phyloP scores from a whole-genome alignment of 2,888 invertebrate species.

The Argynnis bischoffii region DNA sequence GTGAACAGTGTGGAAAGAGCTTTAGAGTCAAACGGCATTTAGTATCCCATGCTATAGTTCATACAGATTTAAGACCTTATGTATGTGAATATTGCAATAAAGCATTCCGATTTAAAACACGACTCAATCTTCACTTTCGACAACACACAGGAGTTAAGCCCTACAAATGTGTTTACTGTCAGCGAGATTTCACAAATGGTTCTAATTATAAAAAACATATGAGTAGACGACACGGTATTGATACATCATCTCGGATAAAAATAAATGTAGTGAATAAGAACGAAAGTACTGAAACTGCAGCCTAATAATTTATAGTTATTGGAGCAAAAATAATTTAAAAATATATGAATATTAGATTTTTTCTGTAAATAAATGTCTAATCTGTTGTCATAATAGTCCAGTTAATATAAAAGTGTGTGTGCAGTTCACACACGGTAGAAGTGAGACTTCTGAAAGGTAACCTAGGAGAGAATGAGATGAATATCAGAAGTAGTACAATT shows the following conservation, averaged over 20 bases:
- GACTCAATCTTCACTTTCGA: constrained; percentile 68
- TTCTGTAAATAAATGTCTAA: no score
- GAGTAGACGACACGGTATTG: constrained; percentile 72
- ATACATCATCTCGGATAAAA: constrained; percentile 65
- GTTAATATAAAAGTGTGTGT: no score
- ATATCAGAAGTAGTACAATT: no score
- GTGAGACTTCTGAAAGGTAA: no score
- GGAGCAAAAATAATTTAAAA: no score
- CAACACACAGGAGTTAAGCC: constrained; percentile 78
- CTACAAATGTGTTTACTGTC: constrained; percentile 68
- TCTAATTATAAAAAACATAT: constrained; percentile 78
- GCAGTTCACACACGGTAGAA: no score
- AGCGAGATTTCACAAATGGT: constrained; percentile 74
- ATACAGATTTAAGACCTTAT: constrained; percentile 74
- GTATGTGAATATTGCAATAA: constrained; percentile 72
- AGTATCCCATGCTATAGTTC: constrained; percentile 76
- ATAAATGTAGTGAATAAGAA: constrained; percentile 47
- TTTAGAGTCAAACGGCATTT: constrained; percentile 72
- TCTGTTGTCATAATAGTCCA: no score
- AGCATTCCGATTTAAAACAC: constrained; percentile 71
- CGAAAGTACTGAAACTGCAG: not conserved
- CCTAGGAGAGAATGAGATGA: no score
- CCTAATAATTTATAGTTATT: not conserved
- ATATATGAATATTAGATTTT: no score
- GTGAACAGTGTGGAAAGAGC: constrained; percentile 75